Base-by-base conservation (phyloP, 2,888 invertebrate genomes). In the Pasiphila rectangulata region DNA sequence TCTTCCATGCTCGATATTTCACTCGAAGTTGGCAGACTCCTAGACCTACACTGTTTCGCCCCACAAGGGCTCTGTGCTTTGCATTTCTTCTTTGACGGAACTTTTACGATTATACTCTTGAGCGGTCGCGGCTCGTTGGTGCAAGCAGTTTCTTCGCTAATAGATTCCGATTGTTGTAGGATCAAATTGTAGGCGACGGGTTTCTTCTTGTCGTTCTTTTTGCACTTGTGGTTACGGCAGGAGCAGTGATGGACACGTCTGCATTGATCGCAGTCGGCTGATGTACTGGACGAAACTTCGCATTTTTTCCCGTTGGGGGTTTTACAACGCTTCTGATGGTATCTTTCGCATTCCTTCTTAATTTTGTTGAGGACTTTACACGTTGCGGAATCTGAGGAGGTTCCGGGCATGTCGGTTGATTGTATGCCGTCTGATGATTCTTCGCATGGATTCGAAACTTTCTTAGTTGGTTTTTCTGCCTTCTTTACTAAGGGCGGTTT, bases 141-240 rank as follows among this genome's bases (percentile, higher is more conserved):
- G 21, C 59, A 61, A 2, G 59, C 43, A 0, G 69, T 60, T 17
- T 83, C 83, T 40, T 86, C 85, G 42, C 82, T 80, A 1, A 79
- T 52, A 49, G 85, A 85, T 23, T 88, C 88, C 4, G 85, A 80
- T 56, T 88, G n/a, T n/a, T n/a, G 85, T 38, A 88, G 65, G n/a
- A 88, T 83, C 29, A 88, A 63, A 55, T 88, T 88, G 58, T 88
- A 88, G 4, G 88, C 88, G 0, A 88, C 69, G 30, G 83, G 75
- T 57, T 80, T 83, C 49, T 81, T 83, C 46, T 80, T 84, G 4
- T 84, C 84, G 1, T 55, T 47, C 58, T 76, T 84, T 2, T 64
- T 75, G 34, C 85, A 83, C 63, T 76, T 83, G 49, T 83, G 77
- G 3, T 57, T 60, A 57, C 70, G 66, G 46, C 84, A 85, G 3